Conservation (phyloP, 2,888 invertebrate genomes). For the Diabrotica balteata region DNA sequence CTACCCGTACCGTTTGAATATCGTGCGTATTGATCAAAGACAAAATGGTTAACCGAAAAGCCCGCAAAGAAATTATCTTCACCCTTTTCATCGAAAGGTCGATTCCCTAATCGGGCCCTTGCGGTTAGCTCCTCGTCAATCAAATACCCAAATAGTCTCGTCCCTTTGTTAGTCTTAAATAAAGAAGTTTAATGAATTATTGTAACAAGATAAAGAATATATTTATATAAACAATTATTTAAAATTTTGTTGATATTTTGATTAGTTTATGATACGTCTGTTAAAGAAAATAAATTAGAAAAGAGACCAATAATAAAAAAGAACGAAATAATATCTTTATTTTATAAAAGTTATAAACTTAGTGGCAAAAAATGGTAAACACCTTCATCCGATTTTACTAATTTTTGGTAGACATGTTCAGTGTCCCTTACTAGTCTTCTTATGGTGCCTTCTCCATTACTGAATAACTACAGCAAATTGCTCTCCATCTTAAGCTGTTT, state of each 20-base stretch:
- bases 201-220: neutral
- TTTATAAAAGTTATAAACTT: too few species aligned
- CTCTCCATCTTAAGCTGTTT: too few species aligned
- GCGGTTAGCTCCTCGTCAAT: neutral
- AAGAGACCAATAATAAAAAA: neutral
- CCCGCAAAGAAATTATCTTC: neutral
- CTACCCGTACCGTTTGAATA: neutral
- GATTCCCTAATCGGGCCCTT: slow-evolving; percentile 2
- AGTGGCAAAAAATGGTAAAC: too few species aligned
- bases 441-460: too few species aligned
- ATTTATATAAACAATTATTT: neutral
- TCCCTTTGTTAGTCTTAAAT: neutral
- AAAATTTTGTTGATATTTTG: neutral
- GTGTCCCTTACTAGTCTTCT: too few species aligned
- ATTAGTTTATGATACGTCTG: too few species aligned
- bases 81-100: neutral
- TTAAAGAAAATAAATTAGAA: too few species aligned
- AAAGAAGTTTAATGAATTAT: too few species aligned
- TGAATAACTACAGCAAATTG: too few species aligned
- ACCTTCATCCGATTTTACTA: too few species aligned
- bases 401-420: too few species aligned
- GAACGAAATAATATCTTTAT: neutral
- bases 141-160: neutral
- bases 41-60: neutral
- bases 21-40: neutral